phyloP scores from a whole-genome alignment of 2,888 invertebrate species.

The Anoncus sp. region DNA sequence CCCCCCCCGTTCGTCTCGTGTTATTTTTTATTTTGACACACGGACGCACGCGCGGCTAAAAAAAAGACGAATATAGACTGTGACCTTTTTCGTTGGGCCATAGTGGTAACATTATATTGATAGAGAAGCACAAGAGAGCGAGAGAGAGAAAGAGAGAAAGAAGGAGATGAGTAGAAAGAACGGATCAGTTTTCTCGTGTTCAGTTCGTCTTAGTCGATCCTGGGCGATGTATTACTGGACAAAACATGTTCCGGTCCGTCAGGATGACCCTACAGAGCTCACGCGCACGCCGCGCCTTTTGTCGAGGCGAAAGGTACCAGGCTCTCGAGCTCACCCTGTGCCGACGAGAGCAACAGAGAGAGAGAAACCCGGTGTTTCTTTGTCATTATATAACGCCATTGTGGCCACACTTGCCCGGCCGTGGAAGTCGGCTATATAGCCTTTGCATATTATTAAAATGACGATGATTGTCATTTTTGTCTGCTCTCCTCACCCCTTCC shows the following conservation, averaged over 20 bases:
- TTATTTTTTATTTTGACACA: slow-evolving; percentile 55
- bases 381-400: slow-evolving; percentile 83
- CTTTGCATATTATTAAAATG: slow-evolving; percentile 83
- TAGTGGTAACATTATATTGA: slow-evolving; percentile 51
- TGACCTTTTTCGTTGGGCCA: slow-evolving; percentile 42
- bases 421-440: slow-evolving; percentile 76
- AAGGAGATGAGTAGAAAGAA: slow-evolving; percentile 5
- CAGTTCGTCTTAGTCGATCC: slow-evolving; percentile 37
- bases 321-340: slow-evolving; percentile 48
- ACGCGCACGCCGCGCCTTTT: slow-evolving; percentile 81
- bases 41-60: slow-evolving; percentile 23
- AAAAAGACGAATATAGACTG: slow-evolving; percentile 12
- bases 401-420: slow-evolving; percentile 82
- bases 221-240: slow-evolving; percentile 72
- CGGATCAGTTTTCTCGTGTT: slow-evolving; percentile 46
- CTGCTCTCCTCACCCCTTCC: slow-evolving; percentile 66
- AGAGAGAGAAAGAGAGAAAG: not conserved
- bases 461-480: slow-evolving; percentile 83
- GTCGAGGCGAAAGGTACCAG: slow-evolving; percentile 82
- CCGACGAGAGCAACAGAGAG: slow-evolving; percentile 26
- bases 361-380: slow-evolving; percentile 79
- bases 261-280: slow-evolving; percentile 80
- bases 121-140: slow-evolving; percentile 1
- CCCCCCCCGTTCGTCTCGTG: not conserved
- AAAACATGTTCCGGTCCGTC: slow-evolving; percentile 83